Percentiles rank a stretch among this genome's conserved stretches.
These are phyloP conservation scores for Micoletzkya japonica DNA, from an alignment of 2,888 invertebrate genomes.

Conservation along the genomic window DNA sequence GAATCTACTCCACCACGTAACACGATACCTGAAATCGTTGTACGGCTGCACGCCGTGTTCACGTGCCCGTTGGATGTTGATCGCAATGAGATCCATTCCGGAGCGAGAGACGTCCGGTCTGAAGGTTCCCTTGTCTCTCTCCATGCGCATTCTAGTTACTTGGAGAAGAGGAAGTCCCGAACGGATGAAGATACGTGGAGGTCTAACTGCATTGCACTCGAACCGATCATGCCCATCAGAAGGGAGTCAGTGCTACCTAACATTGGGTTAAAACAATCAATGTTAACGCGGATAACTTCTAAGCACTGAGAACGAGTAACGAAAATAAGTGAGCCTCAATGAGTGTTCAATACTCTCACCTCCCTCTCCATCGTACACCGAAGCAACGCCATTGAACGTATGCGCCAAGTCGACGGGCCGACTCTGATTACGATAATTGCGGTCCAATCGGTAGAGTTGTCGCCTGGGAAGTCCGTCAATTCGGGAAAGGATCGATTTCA, in stretches of 20 bases:
- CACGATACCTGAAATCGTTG: constrained; percentile 45
- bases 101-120: constrained; percentile 76
- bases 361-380: constrained; percentile 69
- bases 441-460: constrained; percentile 47
- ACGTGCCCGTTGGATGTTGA: constrained; percentile 82
- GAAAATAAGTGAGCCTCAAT: background rate
- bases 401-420: constrained; percentile 72
- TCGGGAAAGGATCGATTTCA: background rate
- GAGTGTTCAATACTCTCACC: constrained; percentile 18
- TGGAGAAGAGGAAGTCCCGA: constrained; percentile 34
- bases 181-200: constrained; percentile 48
- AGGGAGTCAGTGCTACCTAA: constrained; percentile 59
- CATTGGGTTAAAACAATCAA: background rate
- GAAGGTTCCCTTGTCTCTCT: too few relatives aligned
- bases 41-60: constrained; percentile 61
- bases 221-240: constrained; percentile 57
- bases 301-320: background rate
- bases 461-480: constrained; percentile 3
- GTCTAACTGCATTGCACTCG: constrained; percentile 58
- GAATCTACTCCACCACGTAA: background rate
- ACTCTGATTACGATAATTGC: constrained; percentile 39
- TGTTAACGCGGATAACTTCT: background rate
- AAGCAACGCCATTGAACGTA: constrained; percentile 88
- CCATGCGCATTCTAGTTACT: too few relatives aligned
- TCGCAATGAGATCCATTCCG: constrained; percentile 84